These are phyloP conservation scores for Brassicogethes aeneus DNA, from an alignment of 2,888 invertebrate species.

Conservation along the genomic window DNA sequence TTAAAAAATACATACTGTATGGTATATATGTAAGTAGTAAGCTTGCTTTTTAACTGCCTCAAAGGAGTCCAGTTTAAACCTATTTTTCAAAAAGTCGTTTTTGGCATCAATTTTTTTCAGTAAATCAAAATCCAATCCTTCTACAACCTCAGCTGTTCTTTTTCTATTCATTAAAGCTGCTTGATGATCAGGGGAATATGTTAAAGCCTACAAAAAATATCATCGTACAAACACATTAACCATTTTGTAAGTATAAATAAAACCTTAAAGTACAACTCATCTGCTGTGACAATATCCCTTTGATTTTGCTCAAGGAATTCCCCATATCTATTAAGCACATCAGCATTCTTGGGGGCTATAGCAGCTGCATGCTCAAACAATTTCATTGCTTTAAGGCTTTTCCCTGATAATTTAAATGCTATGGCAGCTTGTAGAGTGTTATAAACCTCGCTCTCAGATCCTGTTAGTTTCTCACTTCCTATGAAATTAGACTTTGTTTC, in stretches of 20 bases:
- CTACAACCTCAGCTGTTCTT: slow-evolving; percentile 80
- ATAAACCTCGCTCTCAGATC: slow-evolving; percentile 64
- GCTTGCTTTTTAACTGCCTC: slow-evolving; percentile 88
- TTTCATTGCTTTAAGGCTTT: slow-evolving; percentile 76
- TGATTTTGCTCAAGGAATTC: slow-evolving; percentile 83
- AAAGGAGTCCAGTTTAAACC: slow-evolving; percentile 69
- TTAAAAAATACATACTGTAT: slow-evolving; percentile 52
- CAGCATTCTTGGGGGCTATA: slow-evolving; percentile 85
- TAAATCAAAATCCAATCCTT: slow-evolving; percentile 76
- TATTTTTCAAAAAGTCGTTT: slow-evolving; percentile 67
- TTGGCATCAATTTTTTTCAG: slow-evolving; percentile 76
- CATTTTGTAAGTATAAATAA: no score
- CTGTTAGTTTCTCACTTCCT: slow-evolving; percentile 19
- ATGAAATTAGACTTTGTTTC: slow-evolving; percentile 13
- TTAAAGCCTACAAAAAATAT: slow-evolving; percentile 50
- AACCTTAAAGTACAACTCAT: slow-evolving; percentile 78
- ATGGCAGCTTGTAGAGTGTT: slow-evolving; percentile 75
- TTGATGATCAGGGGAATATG: slow-evolving; percentile 73
- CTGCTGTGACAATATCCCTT: slow-evolving; percentile 79
- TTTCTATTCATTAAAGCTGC: slow-evolving; percentile 72
- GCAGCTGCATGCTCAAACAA: slow-evolving; percentile 86
- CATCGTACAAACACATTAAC: no score
- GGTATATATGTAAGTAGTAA: slow-evolving; percentile 93
- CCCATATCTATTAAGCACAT: slow-evolving; percentile 85
- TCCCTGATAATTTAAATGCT: slow-evolving; percentile 75